Base-by-base conservation (phyloP, 2,888 invertebrate genomes). In the Diplolepis rosae region DNA sequence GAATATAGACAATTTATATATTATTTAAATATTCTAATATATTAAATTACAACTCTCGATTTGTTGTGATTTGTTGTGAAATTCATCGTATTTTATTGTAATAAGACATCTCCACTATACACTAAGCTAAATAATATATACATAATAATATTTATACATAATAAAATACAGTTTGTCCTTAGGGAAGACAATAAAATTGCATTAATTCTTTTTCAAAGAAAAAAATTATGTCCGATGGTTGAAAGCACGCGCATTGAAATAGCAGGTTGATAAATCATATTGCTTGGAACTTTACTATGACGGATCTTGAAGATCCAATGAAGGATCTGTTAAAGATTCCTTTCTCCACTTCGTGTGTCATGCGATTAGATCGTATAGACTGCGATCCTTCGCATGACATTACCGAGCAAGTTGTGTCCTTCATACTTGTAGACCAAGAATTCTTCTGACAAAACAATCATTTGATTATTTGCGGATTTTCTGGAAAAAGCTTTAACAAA, bases 351-450 rank as follows among this genome's bases (percentile, higher is more conserved):
- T 42, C 68, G 70, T 52, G 42, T 66, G 70, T 70, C 69, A 61
- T 22, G 39, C 61, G 61, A 61, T 39, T 61, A 61, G 39, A 61
- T 75, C 72, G 74, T 75, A 72, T 65, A 67, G n/a, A 39, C 50
- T 56, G 68, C 70, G 75, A 77, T 76, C 73, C 73, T 68, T 67
- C 52, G 69, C 67, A 75, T 68, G 72, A 66, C 72, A 70, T 74
- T 74, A 68, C 74, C 32, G 70, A 76, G 66, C 70, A 61, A 68
- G 65, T 66, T 28, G 66, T 67, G 42, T 56, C 66, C 68, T 68
- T n/a, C n/a, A n/a, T n/a, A n/a, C n/a, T n/a, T 28, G 39, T 51
- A 13, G 68, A 61, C 52, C 66, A 67, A 39, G 39, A 66, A 61
- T 52, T 32, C 65, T 73, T 65, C 69, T 70, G 69, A 76, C 66